Conservation (phyloP, 2,888 invertebrate species). For the Chrysodeixis includens region DNA sequence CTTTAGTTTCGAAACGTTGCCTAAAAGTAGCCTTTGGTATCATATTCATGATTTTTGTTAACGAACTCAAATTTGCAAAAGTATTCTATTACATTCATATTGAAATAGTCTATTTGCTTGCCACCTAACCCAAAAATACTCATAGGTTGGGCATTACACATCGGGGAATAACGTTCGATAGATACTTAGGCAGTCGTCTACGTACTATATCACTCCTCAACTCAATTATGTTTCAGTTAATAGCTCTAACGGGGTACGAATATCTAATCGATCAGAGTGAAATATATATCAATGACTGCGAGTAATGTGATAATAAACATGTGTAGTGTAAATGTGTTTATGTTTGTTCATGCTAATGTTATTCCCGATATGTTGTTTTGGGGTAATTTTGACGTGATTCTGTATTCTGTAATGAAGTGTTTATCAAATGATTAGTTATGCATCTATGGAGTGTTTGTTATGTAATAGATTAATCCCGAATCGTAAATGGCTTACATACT, state of each 20-base stretch:
- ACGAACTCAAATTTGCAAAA: too few relatives aligned
- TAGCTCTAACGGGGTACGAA: conserved; percentile 39
- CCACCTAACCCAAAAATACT: conserved; percentile 15
- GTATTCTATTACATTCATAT: too few relatives aligned
- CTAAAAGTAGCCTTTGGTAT: too few relatives aligned
- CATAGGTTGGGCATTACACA: neutral
- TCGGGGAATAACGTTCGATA: neutral
- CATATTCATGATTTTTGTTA: too few relatives aligned
- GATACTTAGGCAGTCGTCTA: conserved; percentile 28
- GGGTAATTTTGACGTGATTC: neutral
- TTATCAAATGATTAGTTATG: too few relatives aligned
- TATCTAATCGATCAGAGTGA: conserved; percentile 45
- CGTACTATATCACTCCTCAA: conserved; percentile 49
- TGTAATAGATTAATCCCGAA: too few relatives aligned
- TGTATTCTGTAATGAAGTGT: neutral
- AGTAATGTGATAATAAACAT: conserved; percentile 30
- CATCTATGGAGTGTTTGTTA: too few relatives aligned
- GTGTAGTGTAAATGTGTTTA: conserved; percentile 3
- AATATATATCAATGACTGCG: conserved; percentile 29
- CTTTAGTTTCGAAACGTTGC: too few relatives aligned
- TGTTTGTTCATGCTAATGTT: conserved; percentile 13
- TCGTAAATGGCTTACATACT: too few relatives aligned
- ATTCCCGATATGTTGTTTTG: neutral
- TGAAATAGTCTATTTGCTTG: too few relatives aligned
- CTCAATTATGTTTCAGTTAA: conserved; percentile 37